These are phyloP conservation scores for Allophyes oxyacanthae DNA, from an alignment of 2,888 invertebrate genomes.

Conservation along the genomic window DNA sequence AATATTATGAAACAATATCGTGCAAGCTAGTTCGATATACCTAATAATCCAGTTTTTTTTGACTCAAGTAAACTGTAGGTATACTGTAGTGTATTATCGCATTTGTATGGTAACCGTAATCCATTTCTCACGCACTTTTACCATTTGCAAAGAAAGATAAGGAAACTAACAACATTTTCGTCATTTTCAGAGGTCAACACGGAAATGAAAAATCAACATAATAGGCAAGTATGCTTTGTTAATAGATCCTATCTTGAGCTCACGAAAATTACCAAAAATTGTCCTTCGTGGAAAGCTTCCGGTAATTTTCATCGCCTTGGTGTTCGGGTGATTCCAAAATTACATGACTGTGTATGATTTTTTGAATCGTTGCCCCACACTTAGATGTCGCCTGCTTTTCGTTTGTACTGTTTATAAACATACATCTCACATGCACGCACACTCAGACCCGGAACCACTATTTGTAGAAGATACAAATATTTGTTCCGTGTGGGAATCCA, in stretches of 20 bases:
- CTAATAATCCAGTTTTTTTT: no score
- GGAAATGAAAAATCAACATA: slow-evolving; percentile 20
- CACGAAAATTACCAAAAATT: slow-evolving; percentile 32
- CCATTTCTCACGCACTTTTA: slow-evolving; percentile 15
- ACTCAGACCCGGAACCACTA: no score
- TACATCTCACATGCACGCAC: no score
- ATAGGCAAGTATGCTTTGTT: slow-evolving; percentile 4
- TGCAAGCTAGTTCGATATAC: no score
- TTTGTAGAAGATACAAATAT: no score
- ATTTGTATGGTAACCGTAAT: slow-evolving; percentile 4
- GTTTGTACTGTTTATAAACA: no score
- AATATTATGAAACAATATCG: no score
- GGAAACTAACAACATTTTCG: slow-evolving; percentile 17
- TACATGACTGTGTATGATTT: background rate
- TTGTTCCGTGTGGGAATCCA: no score
- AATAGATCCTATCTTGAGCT: slow-evolving; percentile 33
- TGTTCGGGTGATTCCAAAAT: slow-evolving; percentile 29
- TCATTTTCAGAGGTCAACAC: slow-evolving; percentile 8
- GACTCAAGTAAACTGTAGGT: no score
- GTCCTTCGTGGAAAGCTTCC: slow-evolving; percentile 30
- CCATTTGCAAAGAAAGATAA: slow-evolving; percentile 14
- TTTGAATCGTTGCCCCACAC: no score
- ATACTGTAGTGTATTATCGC: background rate
- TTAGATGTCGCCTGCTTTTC: no score
- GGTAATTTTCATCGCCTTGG: slow-evolving; percentile 21